Conservation (phyloP, 2,797 vertebrate species). For the Catamblyrhynchus diadema region DNA sequence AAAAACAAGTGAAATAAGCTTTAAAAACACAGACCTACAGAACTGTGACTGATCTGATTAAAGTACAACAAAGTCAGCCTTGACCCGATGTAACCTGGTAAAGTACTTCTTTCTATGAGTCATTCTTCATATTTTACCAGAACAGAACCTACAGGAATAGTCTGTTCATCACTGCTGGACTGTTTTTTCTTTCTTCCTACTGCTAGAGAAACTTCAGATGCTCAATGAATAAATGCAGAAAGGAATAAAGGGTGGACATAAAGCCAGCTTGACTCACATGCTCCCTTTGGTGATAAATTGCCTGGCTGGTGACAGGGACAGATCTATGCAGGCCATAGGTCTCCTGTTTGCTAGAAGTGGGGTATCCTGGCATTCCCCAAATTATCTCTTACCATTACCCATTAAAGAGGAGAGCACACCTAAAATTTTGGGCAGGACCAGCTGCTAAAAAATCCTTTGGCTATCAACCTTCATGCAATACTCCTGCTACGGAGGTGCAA, state of each 20-base stretch:
- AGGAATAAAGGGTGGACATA: not conserved
- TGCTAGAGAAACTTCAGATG: not conserved
- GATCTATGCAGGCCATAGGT: not conserved
- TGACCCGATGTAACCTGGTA: conserved; percentile 44
- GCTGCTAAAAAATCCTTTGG: not conserved
- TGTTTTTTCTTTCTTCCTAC: not conserved
- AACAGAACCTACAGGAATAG: not conserved
- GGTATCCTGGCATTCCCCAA: not conserved
- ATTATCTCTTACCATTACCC: not conserved
- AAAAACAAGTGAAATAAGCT: conserved; percentile 16
- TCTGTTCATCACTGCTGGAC: not conserved
- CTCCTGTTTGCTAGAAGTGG: not conserved
- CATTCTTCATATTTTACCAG: conserved; percentile 10
- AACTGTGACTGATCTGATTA: conserved; percentile 43
- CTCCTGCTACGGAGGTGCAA: not conserved
- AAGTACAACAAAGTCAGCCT: conserved; percentile 36
- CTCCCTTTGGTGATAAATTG: not conserved
- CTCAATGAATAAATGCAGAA: not conserved
- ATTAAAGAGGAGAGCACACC: not conserved
- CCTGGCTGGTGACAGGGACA: not conserved
- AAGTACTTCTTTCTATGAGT: conserved; percentile 31
- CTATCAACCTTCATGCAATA: not conserved
- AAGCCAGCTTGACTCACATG: not conserved
- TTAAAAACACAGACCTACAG: conserved; percentile 27
- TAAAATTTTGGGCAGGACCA: not conserved